Conservation (phyloP, 2,113 vertebrate species). For the Pao palembangensis region DNA sequence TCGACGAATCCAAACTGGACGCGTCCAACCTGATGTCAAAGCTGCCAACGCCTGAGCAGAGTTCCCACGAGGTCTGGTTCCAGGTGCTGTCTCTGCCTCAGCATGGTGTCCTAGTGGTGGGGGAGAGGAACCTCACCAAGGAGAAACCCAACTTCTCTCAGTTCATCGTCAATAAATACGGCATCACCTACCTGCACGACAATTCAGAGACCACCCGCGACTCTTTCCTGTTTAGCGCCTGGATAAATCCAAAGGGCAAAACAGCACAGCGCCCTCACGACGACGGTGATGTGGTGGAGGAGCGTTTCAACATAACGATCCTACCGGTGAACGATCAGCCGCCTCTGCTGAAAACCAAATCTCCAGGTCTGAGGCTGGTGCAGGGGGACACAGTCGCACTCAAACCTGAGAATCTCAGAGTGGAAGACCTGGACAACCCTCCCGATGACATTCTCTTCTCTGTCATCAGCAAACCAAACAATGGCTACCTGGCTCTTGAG, state of each 20-base stretch:
- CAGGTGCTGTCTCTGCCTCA: slow-evolving; percentile 80
- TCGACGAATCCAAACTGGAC: slow-evolving; percentile 81
- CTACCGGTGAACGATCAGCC: slow-evolving; percentile 83
- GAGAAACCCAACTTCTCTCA: slow-evolving; percentile 90
- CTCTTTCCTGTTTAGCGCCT: slow-evolving; percentile 80
- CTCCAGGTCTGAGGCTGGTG: slow-evolving; percentile 76
- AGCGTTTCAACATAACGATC: slow-evolving; percentile 83
- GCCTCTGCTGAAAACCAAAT: slow-evolving; percentile 85
- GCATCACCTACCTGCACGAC: slow-evolving; percentile 83
- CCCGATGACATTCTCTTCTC: slow-evolving; percentile 82
- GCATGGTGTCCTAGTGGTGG: slow-evolving; percentile 79
- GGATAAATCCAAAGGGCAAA: slow-evolving; percentile 82
- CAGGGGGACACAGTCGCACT: slow-evolving; percentile 77
- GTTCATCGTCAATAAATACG: slow-evolving; percentile 81
- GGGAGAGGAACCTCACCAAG: slow-evolving; percentile 82
- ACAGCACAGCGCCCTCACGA: slow-evolving; percentile 71
- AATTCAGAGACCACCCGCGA: slow-evolving; percentile 83
- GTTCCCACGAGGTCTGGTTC: slow-evolving; percentile 86
- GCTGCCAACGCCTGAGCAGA: slow-evolving; percentile 72
- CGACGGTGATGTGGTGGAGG: slow-evolving; percentile 74
- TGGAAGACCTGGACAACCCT: slow-evolving; percentile 82
- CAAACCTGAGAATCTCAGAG: slow-evolving; percentile 77
- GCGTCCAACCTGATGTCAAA: slow-evolving; percentile 85
- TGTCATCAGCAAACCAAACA: slow-evolving; percentile 80
- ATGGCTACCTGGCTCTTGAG: slow-evolving; percentile 81